Evolutionary conservation across 2,888 invertebrate species (phyloP), one percentile per base, ranked within the genome.

Genomic region (Schrankia costaestrigalis): DNA sequence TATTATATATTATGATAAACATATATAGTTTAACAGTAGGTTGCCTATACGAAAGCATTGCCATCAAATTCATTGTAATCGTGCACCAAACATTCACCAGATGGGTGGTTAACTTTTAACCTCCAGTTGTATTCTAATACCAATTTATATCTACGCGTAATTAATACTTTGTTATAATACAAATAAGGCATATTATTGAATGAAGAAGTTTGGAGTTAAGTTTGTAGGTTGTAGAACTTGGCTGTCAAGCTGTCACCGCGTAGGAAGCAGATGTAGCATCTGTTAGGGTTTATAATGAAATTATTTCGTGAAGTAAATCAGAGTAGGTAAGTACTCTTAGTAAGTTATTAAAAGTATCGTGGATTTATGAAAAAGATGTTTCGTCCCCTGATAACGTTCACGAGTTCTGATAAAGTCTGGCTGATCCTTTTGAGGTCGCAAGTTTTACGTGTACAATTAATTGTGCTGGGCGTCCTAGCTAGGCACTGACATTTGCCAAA

Each of bases 41-140:
- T 26, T 31, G 22, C 1, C 3, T 18, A 30, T 25, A 24, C n/a
- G 21, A 33, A 38, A 34, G 34, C 25, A 26, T 48, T 45, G 37
- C 31, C 33, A 48, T 48, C 41, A 43, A 51, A 41, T 39, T 35
- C 39, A 46, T 31, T 38, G 30, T 55, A 43, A 56, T 66, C 65
- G 63, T 68, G 64, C 60, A 54, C 51, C 47, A 29, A 49, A 53
- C 62, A 55, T 55, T 52, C 38, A 57, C 53, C 63, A 54, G 66
- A 62, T 67, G 59, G 53, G 62, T 67, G 60, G 69, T 76, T 75
- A 70, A 74, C 75, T 66, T 71, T 64, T 77, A 67, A 74, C 76
- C 78, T 67, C 53, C 38, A 50, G 42, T 55, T 46, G 46, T 45
- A 38, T 41, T 32, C 24, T 11, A 23, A 22, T 21, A 43, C 44